Evolutionary conservation across 1,140 invertebrate species (phyloP).

Genomic region (Pantala flavescens): DNA sequence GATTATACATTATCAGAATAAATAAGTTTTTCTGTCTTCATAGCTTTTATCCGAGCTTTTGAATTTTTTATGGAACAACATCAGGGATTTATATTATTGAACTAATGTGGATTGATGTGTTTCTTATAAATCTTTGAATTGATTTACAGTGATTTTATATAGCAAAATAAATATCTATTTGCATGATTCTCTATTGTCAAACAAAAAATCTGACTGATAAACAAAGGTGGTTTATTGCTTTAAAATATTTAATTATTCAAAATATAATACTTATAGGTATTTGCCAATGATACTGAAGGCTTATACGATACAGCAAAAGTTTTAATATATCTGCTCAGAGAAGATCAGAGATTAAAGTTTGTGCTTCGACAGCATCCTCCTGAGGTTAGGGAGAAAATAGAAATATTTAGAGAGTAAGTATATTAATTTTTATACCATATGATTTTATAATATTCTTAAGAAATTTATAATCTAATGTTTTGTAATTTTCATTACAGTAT

Average conservation of each 20-base stretch:
- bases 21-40: constrained; percentile 17
- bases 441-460: not conserved
- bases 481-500: constrained; percentile 47
- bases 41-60: no score
- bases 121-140: no score
- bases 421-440: not conserved
- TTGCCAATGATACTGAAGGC: constrained; percentile 75
- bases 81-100: no score
- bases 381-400: constrained; percentile 68
- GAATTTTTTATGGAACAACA: no score
- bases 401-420: constrained; percentile 66
- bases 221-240: not conserved
- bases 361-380: constrained; percentile 79
- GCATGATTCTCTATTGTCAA: no score
- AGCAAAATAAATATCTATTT: no score
- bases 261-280: constrained; percentile 41
- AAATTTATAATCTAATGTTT: constrained; percentile 3
- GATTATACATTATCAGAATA: constrained; percentile 6
- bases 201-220: no score
- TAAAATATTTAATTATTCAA: no score
- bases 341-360: constrained; percentile 87
- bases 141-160: no score
- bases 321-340: constrained; percentile 81
- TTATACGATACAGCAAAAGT: constrained; percentile 66
- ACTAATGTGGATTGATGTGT: no score